A percentile compares a stretch with the other conserved stretches of the same genome.
These are phyloP conservation scores for Porites lobata DNA, from an alignment of 92 coral and sea anemone genomes.

Conservation along the genomic window DNA sequence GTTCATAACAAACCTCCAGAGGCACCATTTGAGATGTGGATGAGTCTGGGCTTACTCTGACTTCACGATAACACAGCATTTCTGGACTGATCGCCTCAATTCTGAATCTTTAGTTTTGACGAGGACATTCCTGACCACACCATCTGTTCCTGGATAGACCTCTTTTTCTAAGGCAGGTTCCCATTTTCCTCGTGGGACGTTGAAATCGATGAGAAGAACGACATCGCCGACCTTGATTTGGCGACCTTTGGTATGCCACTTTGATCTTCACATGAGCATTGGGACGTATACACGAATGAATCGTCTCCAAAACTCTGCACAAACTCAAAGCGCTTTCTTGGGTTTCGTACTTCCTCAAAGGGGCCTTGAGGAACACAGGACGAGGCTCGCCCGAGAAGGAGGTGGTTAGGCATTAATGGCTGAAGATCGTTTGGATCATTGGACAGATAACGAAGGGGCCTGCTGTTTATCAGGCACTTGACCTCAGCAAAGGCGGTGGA, in stretches of 20 bases:
- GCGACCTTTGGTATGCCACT: constrained; percentile 48
- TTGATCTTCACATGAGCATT: constrained; percentile 37
- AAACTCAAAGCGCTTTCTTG: constrained; percentile 54
- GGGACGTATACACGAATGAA: constrained; percentile 42
- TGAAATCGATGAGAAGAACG: constrained; percentile 64
- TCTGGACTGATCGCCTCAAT: constrained; percentile 27
- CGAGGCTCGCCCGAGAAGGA: constrained; percentile 62
- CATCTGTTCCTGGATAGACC: constrained; percentile 45
- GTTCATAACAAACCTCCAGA: background rate
- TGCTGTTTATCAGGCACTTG: constrained; percentile 48
- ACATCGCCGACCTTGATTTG: constrained; percentile 53
- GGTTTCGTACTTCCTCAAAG: constrained; percentile 39
- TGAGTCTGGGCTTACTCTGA: background rate
- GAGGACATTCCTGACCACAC: constrained; percentile 53
- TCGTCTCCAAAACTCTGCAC: constrained; percentile 68
- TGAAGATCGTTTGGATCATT: constrained; percentile 59
- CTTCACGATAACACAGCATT: constrained; percentile 50
- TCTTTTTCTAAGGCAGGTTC: constrained; percentile 49
- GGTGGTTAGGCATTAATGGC: constrained; percentile 64
- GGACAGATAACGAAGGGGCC: constrained; percentile 41
- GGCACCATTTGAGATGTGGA: background rate
- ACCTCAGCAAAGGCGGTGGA: constrained; percentile 51
- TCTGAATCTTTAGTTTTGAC: constrained; percentile 34
- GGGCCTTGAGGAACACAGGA: constrained; percentile 61
- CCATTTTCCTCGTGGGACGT: constrained; percentile 61